Evolutionary conservation across 2,113 vertebrate genomes (phyloP), one percentile per base, ranked within the genome.

Genomic region (Platysternon megacephalum): DNA sequence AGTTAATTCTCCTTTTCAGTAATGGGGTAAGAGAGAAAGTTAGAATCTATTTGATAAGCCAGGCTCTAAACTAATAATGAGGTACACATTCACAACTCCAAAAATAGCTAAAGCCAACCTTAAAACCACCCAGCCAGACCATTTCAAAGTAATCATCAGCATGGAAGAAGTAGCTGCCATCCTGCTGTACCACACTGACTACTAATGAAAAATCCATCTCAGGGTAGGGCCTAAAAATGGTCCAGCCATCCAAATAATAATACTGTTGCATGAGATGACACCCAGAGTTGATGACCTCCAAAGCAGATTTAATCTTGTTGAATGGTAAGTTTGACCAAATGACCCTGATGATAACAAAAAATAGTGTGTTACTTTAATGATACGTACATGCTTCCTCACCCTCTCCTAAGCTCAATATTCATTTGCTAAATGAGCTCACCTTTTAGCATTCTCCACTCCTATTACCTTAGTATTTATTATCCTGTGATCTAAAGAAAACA

Each of bases 261-360:
- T 1, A 21, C 16, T 0, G 0, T 1, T 28, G 24, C 0, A 2
- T 46, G 55, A 89, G 16, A 2, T 0, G 22, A 87, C 89, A 52
- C 51, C 81, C 12, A 22, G 93, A 74, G 42, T 46, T 19, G 4
- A 1, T 6, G 39, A 89, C 46, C 39, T 91, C 92, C 82, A n/a
- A 51, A 53, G 8, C 44, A 61, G n/a, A 28, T 32, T 21, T 93
- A 91, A 96, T 94, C 93, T 95, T 91, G 87, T 44, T 24, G 72
- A 89, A 93, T 72, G 42, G 74, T 6, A 0, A 87, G 22, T 53
- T 7, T 13, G 51, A 52, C n/a, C 80, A 53, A 14, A 0, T 4
- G 85, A 48, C 52, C 29, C 1, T 0, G 3, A 51, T 44, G 42
- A 42, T 17, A 5, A 80, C 48, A 35, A 5, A 35, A 80, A 42